These are phyloP conservation scores for Peribatodes rhomboidaria DNA, from an alignment of 2,888 invertebrate species.

Conservation along the genomic window DNA sequence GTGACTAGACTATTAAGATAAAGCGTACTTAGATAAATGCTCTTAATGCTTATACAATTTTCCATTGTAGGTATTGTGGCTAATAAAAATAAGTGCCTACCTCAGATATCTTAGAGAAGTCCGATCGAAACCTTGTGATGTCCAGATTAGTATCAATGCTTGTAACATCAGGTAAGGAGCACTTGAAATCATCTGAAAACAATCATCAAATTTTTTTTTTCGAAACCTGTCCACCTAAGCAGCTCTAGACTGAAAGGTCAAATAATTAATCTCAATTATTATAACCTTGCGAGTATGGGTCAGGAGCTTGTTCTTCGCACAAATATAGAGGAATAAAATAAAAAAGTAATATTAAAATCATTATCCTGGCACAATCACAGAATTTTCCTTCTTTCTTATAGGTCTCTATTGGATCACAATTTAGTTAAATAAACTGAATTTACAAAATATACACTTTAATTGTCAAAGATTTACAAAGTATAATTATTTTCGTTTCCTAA, in stretches of 20 bases:
- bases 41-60: neutral
- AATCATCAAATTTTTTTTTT: neutral
- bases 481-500: too few relatives aligned
- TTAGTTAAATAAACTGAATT: too few relatives aligned
- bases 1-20: neutral
- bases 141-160: slow-evolving; percentile 76
- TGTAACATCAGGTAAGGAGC: slow-evolving; percentile 78
- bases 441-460: too few relatives aligned
- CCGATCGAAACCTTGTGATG: slow-evolving; percentile 74
- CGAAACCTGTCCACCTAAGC: neutral
- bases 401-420: too few relatives aligned
- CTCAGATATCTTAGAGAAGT: slow-evolving; percentile 83
- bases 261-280: neutral
- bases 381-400: too few relatives aligned
- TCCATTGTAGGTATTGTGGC: too few relatives aligned
- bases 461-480: too few relatives aligned
- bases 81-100: slow-evolving; percentile 51
- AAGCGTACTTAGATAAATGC: neutral
- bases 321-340: neutral
- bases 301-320: slow-evolving; percentile 10
- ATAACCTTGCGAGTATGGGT: slow-evolving; percentile 11
- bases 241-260: neutral
- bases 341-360: neutral
- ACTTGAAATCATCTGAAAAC: slow-evolving; percentile 80
- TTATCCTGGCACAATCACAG: neutral